Evolutionary conservation across 2,888 invertebrate genomes (phyloP), one percentile per base, ranked within the genome.

Genomic region (Volucella inflata): DNA sequence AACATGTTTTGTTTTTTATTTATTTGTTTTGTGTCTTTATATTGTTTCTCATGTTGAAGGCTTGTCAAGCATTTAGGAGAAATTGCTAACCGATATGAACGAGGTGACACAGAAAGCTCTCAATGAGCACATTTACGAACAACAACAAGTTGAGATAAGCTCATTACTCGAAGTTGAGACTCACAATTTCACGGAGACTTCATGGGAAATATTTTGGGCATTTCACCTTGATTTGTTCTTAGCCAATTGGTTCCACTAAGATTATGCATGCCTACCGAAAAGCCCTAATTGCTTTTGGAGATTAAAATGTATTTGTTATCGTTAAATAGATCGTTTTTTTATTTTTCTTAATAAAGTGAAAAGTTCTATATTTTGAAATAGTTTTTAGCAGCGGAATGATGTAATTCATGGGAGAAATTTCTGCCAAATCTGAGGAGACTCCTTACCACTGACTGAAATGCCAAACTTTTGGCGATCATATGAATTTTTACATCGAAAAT

Each of bases 21-120:
- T 16, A 36, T 12, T 30, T 50, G 42, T 53, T 46, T 68, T 51
- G 2, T 55, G 9, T 48, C 62, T 62, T 62, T 48, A 44, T 65
- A 60, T 67, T 60, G 30, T 65, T 65, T 71, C 57, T 59, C 51
- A 30, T 60, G 67, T 53, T 65, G 53, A 62, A 75, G 82, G 82
- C 82, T 77, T 82, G 82, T 60, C 76, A 67, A 71, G 74, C 78
- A 53, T 57, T 84, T 57, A 30, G 70, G 87, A 77, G 87, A 87
- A 87, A 87, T 87, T 87, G 75, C 79, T 77, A 76, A 67, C 79
- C 65, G 74, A 87, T 82, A 80, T 85, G 62, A 81, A 71, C 60
- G 42, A 60, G 60, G 71, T 72, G 82, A 82, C 82, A 82, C 65
- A 76, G 60, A 82, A 81, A 82, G 48, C 46, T 11, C 30, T 4